phyloP scores from a whole-genome alignment of 2,888 invertebrate genomes.

The Onchidella celtica region DNA sequence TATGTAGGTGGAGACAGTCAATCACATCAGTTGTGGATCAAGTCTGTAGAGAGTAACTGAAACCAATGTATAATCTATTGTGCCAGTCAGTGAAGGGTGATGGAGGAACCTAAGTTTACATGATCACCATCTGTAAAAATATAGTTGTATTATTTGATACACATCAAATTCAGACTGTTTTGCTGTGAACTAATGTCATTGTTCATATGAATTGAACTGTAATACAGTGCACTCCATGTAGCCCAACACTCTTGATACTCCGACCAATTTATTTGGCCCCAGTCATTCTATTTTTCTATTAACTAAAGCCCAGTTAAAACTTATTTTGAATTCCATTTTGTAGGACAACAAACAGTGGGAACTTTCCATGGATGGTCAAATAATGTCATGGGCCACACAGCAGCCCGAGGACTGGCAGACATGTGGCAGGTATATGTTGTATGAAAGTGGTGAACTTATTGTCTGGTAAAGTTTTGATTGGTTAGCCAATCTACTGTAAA shows the following conservation, averaged over 20 bases:
- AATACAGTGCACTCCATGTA: no score
- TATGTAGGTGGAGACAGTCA: no score
- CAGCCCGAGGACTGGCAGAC: constrained; percentile 86
- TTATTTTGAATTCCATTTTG: no score
- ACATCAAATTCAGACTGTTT: not conserved
- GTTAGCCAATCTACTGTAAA: no score
- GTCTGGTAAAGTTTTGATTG: no score
- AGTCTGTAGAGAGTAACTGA: no score
- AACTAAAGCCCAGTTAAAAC: no score
- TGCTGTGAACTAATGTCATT: not conserved
- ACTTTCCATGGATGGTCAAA: constrained; percentile 83
- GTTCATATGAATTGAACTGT: not conserved
- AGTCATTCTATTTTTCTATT: no score
- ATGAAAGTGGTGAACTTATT: not conserved
- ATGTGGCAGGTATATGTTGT: constrained; percentile 81
- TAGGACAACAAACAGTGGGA: constrained; percentile 83
- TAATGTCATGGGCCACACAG: constrained; percentile 84
- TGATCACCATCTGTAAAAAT: not conserved
- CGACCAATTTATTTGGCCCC: no score
- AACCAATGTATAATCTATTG: no score
- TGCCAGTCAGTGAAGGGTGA: not conserved
- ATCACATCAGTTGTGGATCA: no score
- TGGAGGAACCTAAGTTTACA: not conserved
- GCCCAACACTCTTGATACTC: no score
- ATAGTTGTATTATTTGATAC: not conserved